Evolutionary conservation across 2,797 vertebrate species (phyloP), one percentile per base, ranked within the genome.

Genomic region (Coccyzus lansbergi): DNA sequence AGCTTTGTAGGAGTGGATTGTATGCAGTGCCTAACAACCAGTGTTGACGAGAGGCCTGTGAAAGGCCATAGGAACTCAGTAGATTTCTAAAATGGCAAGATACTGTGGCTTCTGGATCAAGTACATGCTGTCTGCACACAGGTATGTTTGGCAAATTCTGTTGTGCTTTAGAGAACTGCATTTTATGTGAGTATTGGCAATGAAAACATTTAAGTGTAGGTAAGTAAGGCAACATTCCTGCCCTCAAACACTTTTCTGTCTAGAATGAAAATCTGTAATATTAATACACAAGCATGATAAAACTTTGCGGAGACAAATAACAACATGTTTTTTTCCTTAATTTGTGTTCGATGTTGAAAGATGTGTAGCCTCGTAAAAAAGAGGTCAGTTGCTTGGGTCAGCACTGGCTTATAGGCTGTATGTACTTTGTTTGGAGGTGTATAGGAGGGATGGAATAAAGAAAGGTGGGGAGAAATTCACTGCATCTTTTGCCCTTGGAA

Each of bases 71-170:
- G 64, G 31, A 58, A 19, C 55, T 81, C 29, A 2, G 9, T 28
- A 28, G 53, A 7, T 85, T 91, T 92, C 34, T 53, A 15, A 89
- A 87, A 79, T 74, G 65, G 21, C 42, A 48, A 63, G 33, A 65
- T 76, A 5, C 53, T 6, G 0, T 70, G 44, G n/a, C 29, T 83
- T 31, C 24, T 53, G 20, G 31, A 20, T 16, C 71, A 15, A 38
- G 28, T 70, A 10, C 6, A 1, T 34, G 1, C 21, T 64, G 53
- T 22, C 52, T 64, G 48, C 16, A 38, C 20, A 8, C 9, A 17
- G 15, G 9, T 7, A 12, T 40, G 58, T 46, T 63, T 36, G 80
- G 81, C 40, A 76, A 52, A 77, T 64, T 25, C 55, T 64, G 67
- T 38, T 0, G 2, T 25, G 46, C 59, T 79, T 70, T 38, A 42